phyloP scores from a whole-genome alignment of 2,797 vertebrate genomes.

The Distichodus sexfasciatus region DNA sequence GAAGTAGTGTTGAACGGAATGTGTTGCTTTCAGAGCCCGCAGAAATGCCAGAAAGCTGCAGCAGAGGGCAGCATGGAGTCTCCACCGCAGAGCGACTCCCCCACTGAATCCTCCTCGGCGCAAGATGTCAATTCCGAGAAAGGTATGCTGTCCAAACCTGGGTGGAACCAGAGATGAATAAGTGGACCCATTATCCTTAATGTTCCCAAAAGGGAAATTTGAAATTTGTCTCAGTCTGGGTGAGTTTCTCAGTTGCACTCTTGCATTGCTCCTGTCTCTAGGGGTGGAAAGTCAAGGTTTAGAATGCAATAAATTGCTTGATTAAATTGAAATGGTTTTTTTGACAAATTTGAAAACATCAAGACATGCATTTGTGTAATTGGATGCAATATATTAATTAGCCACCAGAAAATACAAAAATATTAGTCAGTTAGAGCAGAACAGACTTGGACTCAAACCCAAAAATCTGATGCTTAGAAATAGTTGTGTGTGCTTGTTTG shows the following conservation, averaged over 20 bases:
- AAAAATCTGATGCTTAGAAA: not conserved
- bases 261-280: too few species aligned
- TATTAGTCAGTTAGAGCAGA: not conserved
- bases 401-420: not conserved
- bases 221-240: not conserved
- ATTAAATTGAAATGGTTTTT: too few species aligned
- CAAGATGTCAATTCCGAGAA: constrained; percentile 79
- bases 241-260: not conserved
- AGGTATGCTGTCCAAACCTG: constrained; percentile 58
- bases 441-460: not conserved
- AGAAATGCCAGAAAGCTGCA: constrained; percentile 68
- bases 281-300: too few species aligned
- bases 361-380: too few species aligned
- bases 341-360: too few species aligned
- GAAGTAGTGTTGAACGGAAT: not conserved
- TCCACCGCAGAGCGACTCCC: constrained; percentile 60
- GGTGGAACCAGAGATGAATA: not conserved
- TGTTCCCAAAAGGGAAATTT: constrained; percentile 8
- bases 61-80: constrained; percentile 74
- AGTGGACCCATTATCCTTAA: constrained; percentile 9
- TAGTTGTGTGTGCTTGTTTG: not conserved
- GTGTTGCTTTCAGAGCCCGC: constrained; percentile 68
- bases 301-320: too few species aligned
- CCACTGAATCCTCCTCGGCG: constrained; percentile 71
- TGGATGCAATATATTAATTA: too few species aligned